Evolutionary conservation across 2,113 vertebrate genomes (phyloP).

Genomic region (Etia nguti): DNA sequence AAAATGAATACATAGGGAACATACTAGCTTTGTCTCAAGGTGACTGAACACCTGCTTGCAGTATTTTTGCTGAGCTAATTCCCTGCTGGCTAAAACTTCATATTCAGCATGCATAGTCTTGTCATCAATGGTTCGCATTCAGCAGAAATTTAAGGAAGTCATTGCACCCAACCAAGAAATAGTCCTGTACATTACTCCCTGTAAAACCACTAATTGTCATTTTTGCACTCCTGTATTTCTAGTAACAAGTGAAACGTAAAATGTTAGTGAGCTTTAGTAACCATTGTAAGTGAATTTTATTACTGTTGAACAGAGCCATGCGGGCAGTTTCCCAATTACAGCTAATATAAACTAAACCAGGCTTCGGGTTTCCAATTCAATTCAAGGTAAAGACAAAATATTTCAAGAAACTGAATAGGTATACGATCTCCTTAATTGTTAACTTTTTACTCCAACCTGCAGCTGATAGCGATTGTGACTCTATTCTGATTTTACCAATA

Average conservation of each 20-base stretch:
- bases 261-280: neutral
- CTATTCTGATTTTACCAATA: neutral
- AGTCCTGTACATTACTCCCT: neutral
- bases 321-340: neutral
- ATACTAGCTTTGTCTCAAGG: neutral
- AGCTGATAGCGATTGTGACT: neutral
- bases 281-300: neutral
- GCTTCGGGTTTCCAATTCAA: neutral
- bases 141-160: neutral
- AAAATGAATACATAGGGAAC: neutral
- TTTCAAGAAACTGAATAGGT: neutral
- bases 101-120: neutral
- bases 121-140: neutral
- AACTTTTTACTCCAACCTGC: neutral
- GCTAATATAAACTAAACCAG: neutral
- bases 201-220: neutral
- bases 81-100: neutral
- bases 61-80: neutral
- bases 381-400: neutral
- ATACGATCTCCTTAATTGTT: neutral
- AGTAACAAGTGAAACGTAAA: neutral
- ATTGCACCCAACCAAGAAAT: neutral
- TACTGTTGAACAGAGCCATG: neutral
- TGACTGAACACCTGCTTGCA: neutral
- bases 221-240: neutral